These are phyloP conservation scores for Stictonetta naevosa DNA, from an alignment of 2,113 vertebrate species.

Conservation along the genomic window DNA sequence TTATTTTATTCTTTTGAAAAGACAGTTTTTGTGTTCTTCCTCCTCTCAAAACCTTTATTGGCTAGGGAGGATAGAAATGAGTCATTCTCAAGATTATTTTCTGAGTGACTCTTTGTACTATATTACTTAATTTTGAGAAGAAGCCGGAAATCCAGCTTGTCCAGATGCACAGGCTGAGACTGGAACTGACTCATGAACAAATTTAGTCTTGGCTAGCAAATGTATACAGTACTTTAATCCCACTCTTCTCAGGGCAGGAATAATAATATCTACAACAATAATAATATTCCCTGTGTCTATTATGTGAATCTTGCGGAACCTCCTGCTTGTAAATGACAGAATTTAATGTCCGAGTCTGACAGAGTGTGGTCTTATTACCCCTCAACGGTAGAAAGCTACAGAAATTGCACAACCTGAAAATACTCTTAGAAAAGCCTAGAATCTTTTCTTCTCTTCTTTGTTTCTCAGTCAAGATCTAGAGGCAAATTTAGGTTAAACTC, in stretches of 20 bases:
- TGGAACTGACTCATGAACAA: not conserved
- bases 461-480: not conserved
- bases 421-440: not conserved
- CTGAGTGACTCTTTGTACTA: not conserved
- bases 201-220: not conserved
- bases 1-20: not conserved
- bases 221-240: not conserved
- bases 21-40: not conserved
- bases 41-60: accelerated
- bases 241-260: not conserved
- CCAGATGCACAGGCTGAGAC: not conserved
- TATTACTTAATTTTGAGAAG: not conserved
- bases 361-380: not conserved
- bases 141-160: not conserved
- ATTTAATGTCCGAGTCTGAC: not conserved
- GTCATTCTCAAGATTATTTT: not conserved
- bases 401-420: not conserved
- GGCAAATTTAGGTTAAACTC: not conserved
- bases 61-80: not conserved
- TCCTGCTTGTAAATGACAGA: not conserved
- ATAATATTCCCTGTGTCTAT: not conserved
- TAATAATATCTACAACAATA: not conserved
- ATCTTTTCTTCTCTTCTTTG: not conserved
- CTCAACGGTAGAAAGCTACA: not conserved
- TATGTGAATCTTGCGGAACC: accelerated